Conservation (phyloP, 2,797 vertebrate species). For the Percopsis omiscomaycus region DNA sequence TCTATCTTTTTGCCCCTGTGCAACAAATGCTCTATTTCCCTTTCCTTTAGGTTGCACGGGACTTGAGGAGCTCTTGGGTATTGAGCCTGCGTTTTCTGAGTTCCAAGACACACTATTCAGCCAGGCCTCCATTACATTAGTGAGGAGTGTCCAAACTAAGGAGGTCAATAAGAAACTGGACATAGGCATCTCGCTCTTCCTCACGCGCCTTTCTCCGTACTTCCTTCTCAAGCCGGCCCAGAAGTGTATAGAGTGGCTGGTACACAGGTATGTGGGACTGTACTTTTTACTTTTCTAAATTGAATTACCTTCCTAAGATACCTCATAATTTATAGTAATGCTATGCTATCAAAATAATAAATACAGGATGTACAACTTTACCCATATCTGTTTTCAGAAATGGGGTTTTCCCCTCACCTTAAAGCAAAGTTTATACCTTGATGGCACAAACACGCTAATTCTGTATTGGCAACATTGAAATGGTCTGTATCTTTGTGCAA, state of each 20-base stretch:
- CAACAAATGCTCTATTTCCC: not conserved
- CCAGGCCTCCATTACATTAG: slow-evolving; percentile 80
- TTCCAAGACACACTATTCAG: slow-evolving; percentile 91
- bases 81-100: slow-evolving; percentile 84
- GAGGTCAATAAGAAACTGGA: slow-evolving; percentile 89
- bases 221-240: slow-evolving; percentile 94
- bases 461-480: too few relatives aligned
- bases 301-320: too few relatives aligned
- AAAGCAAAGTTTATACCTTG: too few relatives aligned
- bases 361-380: too few relatives aligned
- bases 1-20: not conserved
- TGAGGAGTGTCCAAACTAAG: slow-evolving; percentile 90
- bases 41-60: slow-evolving; percentile 89
- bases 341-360: too few relatives aligned
- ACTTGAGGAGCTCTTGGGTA: slow-evolving; percentile 89
- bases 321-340: too few relatives aligned
- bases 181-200: slow-evolving; percentile 85
- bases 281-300: too few relatives aligned
- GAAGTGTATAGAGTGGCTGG: slow-evolving; percentile 97
- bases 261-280: slow-evolving; percentile 84
- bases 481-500: not conserved
- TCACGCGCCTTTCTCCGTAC: slow-evolving; percentile 89
- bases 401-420: too few relatives aligned
- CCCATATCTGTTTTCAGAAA: too few relatives aligned
- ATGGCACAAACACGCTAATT: too few relatives aligned